These are phyloP conservation scores for Hiodon alosoides DNA, from an alignment of 2,113 vertebrate genomes.

Conservation along the genomic window DNA sequence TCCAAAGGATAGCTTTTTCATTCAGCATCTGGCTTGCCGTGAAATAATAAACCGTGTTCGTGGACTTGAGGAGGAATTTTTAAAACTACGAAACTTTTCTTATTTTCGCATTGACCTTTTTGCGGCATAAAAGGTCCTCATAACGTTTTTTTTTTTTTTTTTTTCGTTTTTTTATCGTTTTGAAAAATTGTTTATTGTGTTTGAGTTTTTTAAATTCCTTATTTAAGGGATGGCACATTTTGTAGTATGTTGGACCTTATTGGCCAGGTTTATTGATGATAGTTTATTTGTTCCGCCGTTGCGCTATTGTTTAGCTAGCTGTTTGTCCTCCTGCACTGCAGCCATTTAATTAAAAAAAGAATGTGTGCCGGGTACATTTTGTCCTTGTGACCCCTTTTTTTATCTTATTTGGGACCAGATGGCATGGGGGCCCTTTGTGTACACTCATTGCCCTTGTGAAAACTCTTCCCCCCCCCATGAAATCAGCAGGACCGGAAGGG, in stretches of 20 bases:
- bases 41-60: not conserved
- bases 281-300: not conserved
- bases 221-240: too few species aligned
- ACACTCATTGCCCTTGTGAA: conserved; percentile 33
- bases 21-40: conserved; percentile 14
- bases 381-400: conserved; percentile 63
- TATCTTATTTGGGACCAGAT: conserved; percentile 79
- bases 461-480: conserved; percentile 56
- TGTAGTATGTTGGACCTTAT: too few species aligned
- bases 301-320: conserved; percentile 31
- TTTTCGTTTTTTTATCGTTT: not conserved
- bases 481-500: conserved; percentile 82
- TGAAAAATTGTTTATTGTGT: not conserved
- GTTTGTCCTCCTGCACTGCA: conserved; percentile 23
- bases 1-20: conserved; percentile 31
- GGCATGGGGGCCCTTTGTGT: conserved; percentile 63
- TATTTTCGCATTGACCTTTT: not conserved
- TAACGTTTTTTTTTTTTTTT: not conserved
- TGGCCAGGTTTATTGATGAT: too few species aligned
- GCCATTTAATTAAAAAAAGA: conserved; percentile 41
- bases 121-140: too few species aligned
- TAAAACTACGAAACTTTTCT: not conserved
- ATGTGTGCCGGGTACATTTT: conserved; percentile 59
- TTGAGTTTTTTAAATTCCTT: not conserved
- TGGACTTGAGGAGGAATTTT: conserved; percentile 9